Evolutionary conservation across 2,888 invertebrate genomes (phyloP).

Genomic region (Ectobius pallidus): DNA sequence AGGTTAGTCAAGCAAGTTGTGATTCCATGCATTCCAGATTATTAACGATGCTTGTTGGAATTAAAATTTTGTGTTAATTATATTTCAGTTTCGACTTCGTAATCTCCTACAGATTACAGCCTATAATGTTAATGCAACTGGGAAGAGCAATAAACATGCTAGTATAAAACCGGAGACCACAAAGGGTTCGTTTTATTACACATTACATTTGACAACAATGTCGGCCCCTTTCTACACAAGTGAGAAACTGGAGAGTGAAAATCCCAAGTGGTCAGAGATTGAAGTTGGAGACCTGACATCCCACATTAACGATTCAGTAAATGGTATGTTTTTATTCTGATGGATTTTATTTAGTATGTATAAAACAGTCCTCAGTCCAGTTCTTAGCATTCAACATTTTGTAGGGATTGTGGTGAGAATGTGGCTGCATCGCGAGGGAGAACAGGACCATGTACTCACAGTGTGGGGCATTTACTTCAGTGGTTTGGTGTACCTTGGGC

Average conservation of each 20-base stretch:
- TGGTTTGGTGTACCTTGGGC: conserved; percentile 78
- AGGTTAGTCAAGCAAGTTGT: conserved; percentile 58
- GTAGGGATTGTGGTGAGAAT: conserved; percentile 59
- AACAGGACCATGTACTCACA: conserved; percentile 54
- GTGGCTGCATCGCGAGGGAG: conserved; percentile 52
- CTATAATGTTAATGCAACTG: conserved; percentile 59
- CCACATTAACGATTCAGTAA: conserved; percentile 47
- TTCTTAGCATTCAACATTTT: no score
- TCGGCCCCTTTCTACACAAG: conserved; percentile 86
- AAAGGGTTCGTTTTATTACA: conserved; percentile 69
- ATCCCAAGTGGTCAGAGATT: conserved; percentile 83
- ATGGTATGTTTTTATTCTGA: conserved; percentile 45
- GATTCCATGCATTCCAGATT: not conserved
- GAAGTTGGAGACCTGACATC: conserved; percentile 55
- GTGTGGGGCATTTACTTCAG: conserved; percentile 88
- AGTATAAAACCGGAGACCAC: not conserved
- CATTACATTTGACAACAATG: conserved; percentile 80
- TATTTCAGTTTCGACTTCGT: conserved; percentile 71
- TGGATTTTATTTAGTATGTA: not conserved
- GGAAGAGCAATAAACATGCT: not conserved
- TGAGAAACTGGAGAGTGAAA: conserved; percentile 71
- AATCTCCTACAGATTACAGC: conserved; percentile 78
- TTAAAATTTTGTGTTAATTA: not conserved
- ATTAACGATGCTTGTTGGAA: not conserved
- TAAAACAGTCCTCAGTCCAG: not conserved